Evolutionary conservation across 2,797 vertebrate genomes (phyloP).

Genomic region (Macroramphosus scolopax): DNA sequence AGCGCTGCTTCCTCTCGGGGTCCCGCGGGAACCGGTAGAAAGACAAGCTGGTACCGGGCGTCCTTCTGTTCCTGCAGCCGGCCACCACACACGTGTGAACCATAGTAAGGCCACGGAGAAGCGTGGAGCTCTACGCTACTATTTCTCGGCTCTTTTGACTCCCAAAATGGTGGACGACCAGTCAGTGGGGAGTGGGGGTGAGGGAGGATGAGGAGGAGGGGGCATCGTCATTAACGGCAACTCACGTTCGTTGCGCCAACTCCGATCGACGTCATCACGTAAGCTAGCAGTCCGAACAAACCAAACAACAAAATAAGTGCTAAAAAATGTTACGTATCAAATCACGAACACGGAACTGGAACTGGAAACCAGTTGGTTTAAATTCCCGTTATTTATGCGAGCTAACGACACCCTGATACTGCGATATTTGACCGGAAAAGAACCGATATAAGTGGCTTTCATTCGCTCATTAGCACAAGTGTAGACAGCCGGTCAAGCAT

Average conservation of each 20-base stretch:
- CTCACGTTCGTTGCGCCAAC: constrained; percentile 1
- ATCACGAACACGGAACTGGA: too few relatives aligned
- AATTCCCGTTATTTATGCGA: too few relatives aligned
- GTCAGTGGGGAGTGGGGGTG: not conserved
- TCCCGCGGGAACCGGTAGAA: constrained; percentile 81
- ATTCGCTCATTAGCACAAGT: too few relatives aligned
- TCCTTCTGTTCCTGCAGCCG: constrained; percentile 79
- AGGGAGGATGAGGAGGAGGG: not conserved
- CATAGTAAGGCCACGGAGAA: constrained; percentile 66
- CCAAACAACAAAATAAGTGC: too few relatives aligned
- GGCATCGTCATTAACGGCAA: constrained; percentile 30
- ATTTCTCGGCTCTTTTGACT: constrained; percentile 68
- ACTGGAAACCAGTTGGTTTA: too few relatives aligned
- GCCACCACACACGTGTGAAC: constrained; percentile 81
- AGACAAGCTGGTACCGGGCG: constrained; percentile 71
- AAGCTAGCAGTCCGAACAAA: too few relatives aligned
- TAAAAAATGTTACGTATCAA: too few relatives aligned
- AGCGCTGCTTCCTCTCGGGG: constrained; percentile 78
- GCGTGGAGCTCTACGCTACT: constrained; percentile 42
- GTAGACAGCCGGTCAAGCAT: too few relatives aligned
- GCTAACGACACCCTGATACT: too few relatives aligned
- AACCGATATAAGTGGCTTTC: too few relatives aligned
- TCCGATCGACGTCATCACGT: too few relatives aligned
- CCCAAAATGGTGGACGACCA: constrained; percentile 77
- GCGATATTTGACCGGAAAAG: too few relatives aligned